Base-by-base conservation (phyloP, 2,888 invertebrate species). In the Campoletis raptor region DNA sequence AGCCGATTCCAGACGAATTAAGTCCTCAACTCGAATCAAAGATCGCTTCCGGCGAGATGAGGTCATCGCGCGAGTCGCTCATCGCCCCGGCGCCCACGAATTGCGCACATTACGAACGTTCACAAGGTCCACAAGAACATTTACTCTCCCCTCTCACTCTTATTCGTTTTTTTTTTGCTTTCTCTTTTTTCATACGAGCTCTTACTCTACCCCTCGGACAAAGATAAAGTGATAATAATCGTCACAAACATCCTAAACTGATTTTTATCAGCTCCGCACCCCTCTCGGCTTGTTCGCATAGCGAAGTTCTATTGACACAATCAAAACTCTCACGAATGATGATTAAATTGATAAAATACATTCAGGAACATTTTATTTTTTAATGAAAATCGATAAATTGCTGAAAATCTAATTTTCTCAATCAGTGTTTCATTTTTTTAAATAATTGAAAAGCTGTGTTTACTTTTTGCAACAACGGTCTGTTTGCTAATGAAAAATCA, bases 41-140 rank as follows among this genome's bases (percentile, higher is more conserved):
- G 92, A 92, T 93, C 92, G 90, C 91, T 94, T 94, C 93, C 93
- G 93, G 90, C 86, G 90, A 85, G 91, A 92, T 93, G 93, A 93
- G 92, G 91, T 92, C 93, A 93, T 91, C 90, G 85, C 83, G 70
- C 81, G 87, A 86, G 77, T 83, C 78, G 57, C 69, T 78, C 81
- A 66, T 76, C 40, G 64, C 79, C 57, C 52, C 76, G 81, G 83
- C 84, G 83, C 86, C 84, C 86, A 84, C 81, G 81, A 83, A 45
- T 57, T 77, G 69, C 74, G 30, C 64, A 48, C 10, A 40, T 81
- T 73, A 81, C 40, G 36, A 66, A 61, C 81, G 40, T 81, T 77
- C 81, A 54, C 54, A 80, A 85, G 82, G 78, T 76, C 77, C 54
- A 86, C 83, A 70, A 82, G 73, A 83, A 73, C 73, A 74, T 82